A percentile compares a stretch with the other conserved stretches of the same genome.
Evolutionary conservation across 2,113 vertebrate species (phyloP).

Genomic region (Haplotaxodon microlepis): DNA sequence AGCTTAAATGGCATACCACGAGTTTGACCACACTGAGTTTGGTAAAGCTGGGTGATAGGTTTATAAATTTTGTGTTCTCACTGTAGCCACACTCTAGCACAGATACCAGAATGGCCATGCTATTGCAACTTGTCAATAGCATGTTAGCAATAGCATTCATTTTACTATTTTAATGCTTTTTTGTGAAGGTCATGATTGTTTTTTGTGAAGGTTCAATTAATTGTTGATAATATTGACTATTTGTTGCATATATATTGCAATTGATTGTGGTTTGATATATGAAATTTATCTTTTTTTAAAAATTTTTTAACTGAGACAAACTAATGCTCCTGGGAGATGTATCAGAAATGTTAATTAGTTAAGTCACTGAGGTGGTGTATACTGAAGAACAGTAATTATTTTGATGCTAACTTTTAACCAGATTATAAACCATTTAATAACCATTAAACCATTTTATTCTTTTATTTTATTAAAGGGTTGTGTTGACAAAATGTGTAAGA

Average conservation of each 20-base stretch:
- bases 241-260: background rate
- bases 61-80: background rate
- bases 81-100: background rate
- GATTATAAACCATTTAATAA: background rate
- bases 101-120: background rate
- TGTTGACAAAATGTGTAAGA: background rate
- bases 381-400: background rate
- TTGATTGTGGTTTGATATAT: background rate
- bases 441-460: background rate
- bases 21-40: background rate
- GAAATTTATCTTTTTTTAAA: accelerated
- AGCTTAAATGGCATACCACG: background rate
- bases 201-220: background rate
- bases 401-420: background rate
- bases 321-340: background rate
- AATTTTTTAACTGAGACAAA: background rate
- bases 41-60: background rate
- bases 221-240: background rate
- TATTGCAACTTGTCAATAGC: background rate
- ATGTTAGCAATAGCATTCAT: background rate
- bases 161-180: background rate
- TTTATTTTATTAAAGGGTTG: background rate
- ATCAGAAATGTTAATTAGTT: background rate
- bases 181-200: background rate
- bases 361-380: background rate